A percentile compares a stretch with the other conserved stretches of the same genome.
These are phyloP conservation scores for Zaprionus nigranus DNA, from an alignment of 1,140 invertebrate genomes.

Conservation along the genomic window DNA sequence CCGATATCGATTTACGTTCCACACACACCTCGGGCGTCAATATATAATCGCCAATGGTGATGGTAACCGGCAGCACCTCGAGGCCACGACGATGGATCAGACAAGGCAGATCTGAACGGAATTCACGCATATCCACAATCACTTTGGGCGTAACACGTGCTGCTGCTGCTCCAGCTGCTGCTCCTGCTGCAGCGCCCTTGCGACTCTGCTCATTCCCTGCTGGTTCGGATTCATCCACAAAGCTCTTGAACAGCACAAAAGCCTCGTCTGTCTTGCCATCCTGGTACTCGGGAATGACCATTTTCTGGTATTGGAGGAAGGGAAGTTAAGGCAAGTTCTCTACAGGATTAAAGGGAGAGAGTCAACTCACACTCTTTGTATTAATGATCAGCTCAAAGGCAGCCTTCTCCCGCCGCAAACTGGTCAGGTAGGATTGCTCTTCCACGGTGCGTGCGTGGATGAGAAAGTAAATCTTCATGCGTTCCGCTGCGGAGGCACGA, in stretches of 20 bases:
- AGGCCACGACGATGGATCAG: conserved; percentile 96
- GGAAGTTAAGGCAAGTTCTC: neutral
- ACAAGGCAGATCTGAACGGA: conserved; percentile 97
- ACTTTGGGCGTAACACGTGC: conserved; percentile 86
- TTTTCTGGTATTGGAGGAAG: conserved; percentile 87
- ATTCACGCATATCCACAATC: conserved; percentile 99
- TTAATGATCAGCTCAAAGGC: conserved; percentile 96
- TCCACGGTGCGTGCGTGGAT: conserved; percentile 96
- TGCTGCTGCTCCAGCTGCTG: conserved; percentile 50
- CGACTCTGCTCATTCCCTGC: conserved; percentile 86
- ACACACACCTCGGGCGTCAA: conserved; percentile 98
- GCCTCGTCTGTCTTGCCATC: conserved; percentile 93
- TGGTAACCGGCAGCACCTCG: conserved; percentile 95
- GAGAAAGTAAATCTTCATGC: conserved; percentile 93
- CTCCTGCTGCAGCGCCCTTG: conserved; percentile 87
- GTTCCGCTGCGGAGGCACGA: conserved; percentile 85
- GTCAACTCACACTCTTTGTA: conserved; percentile 93
- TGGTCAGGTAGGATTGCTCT: conserved; percentile 97
- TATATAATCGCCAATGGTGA: conserved; percentile 98
- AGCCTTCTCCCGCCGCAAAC: conserved; percentile 95
- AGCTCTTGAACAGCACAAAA: conserved; percentile 85
- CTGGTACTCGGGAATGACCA: conserved; percentile 96
- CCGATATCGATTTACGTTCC: conserved; percentile 98
- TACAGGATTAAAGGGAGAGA: neutral
- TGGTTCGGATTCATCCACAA: conserved; percentile 70